Evolutionary conservation across 1,140 invertebrate genomes (phyloP), one percentile per base, ranked within the genome.

Genomic region (Drosophila yakuba): DNA sequence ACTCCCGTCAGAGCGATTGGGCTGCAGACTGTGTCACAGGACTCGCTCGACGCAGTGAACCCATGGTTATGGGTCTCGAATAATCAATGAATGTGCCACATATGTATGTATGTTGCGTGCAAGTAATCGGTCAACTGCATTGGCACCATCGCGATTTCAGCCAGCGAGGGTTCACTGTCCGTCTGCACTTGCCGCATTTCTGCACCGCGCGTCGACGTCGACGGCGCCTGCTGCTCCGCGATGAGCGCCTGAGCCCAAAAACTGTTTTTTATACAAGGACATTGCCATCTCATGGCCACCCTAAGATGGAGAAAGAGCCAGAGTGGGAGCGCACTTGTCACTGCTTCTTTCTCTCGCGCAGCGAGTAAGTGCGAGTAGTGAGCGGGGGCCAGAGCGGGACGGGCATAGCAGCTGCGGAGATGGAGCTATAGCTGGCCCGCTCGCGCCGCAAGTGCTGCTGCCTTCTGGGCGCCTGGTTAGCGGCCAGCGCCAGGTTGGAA

Each of bases 221-320:
- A n/a, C 50, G 14, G 47, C 54, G 7, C 50, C 75, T 63, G 69
- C 38, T 61, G 43, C 25, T 15, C 36, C 51, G 41, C 60, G 77
- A 74, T 91, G 90, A 56, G 68, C 74, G 58, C 90, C 90, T 82
- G 79, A 71, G 78, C 72, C 50, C 52, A 39, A 73, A 77, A 88
- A 90, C 90, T 82, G 86, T 91, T 91, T 91, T 90, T 90, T 88
- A 85, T 89, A 82, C 90, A 91, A 91, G 86, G 86, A 91, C 90
- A 90, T 90, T 91, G 84, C 69, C 55, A 57, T 44, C 55, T 57
- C 55, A 57, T 57, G 82, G 86, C 85, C 64, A 57, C 55, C 23
- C 39, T 44, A 57, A 52, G 64, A 56, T 58, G 39, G 39, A 54
- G 15, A 68, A 41, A 67, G 15, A 44, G 43, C 44, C 7, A 43